These are phyloP conservation scores for Cataglyphis hispanica DNA, from an alignment of 1,140 invertebrate genomes.

Conservation along the genomic window DNA sequence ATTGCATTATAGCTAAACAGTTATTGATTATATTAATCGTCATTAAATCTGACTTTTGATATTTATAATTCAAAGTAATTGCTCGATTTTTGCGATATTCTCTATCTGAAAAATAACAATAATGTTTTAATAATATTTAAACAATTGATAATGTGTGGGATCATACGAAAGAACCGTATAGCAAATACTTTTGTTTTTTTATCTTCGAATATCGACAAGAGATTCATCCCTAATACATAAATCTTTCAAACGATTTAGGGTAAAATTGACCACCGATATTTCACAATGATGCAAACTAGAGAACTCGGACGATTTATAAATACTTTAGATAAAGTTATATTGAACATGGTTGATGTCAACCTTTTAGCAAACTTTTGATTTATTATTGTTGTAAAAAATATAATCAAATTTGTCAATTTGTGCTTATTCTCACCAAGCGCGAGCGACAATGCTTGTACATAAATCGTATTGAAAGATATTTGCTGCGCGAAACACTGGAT, in stretches of 20 bases:
- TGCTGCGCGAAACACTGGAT: neutral
- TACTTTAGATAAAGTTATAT: neutral
- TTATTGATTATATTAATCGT: slow-evolving; percentile 5
- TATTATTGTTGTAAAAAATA: neutral
- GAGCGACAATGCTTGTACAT: neutral
- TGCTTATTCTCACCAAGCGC: neutral
- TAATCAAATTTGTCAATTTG: neutral
- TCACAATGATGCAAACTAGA: neutral
- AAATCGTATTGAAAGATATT: slow-evolving; percentile 5
- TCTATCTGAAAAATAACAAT: neutral
- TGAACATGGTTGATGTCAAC: neutral
- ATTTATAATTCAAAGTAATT: neutral
- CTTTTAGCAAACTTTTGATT: slow-evolving; percentile 18
- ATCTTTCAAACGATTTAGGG: neutral
- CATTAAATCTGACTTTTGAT: neutral
- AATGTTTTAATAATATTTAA: slow-evolving; percentile 9
- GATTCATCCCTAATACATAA: neutral
- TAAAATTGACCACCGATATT: neutral
- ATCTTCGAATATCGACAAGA: neutral
- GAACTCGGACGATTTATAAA: slow-evolving; percentile 28
- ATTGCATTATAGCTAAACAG: neutral
- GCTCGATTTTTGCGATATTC: neutral
- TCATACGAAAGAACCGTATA: neutral
- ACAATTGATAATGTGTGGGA: neutral
- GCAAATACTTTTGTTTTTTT: neutral